Percentiles rank a stretch among this genome's conserved stretches.
Evolutionary conservation across 2,888 invertebrate species (phyloP).

Genomic region (Daptonema setosum): DNA sequence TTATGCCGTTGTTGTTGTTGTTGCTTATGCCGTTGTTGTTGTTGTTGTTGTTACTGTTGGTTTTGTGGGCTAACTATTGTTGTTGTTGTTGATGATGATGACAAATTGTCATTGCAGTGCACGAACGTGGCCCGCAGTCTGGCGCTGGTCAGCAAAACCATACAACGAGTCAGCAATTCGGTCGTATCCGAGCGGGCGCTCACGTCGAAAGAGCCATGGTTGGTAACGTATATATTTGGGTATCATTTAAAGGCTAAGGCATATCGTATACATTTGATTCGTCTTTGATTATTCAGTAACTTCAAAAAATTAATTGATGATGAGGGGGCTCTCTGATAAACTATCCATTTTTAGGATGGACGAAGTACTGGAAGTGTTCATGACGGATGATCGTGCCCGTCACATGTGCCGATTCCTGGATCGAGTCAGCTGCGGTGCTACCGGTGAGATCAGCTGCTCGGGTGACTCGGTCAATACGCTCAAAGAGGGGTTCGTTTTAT

Average conservation of each 20-base stretch:
- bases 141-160: conserved; percentile 22
- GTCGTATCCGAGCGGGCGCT: conserved; percentile 19
- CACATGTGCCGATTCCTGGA: conserved; percentile 22
- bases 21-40: too few relatives aligned
- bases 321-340: too few relatives aligned
- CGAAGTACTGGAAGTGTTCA: conserved; percentile 10
- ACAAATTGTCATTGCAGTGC: conserved; percentile 13
- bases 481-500: conserved; percentile 12
- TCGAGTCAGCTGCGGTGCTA: conserved; percentile 10
- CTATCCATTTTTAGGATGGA: too few relatives aligned
- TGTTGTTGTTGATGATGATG: too few relatives aligned
- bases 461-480: conserved; percentile 10
- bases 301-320: too few relatives aligned
- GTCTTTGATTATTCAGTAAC: too few relatives aligned
- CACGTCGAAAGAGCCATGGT: conserved; percentile 18
- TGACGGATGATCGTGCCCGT: conserved; percentile 15
- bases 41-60: too few relatives aligned
- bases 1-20: too few relatives aligned
- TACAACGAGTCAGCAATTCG: conserved; percentile 22
- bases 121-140: conserved; percentile 20
- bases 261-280: too few relatives aligned
- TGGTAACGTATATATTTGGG: too few relatives aligned
- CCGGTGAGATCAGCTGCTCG: conserved; percentile 1
- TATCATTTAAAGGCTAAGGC: too few relatives aligned
- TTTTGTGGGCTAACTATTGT: too few relatives aligned